Base-by-base conservation (phyloP, 2,888 invertebrate genomes). In the Microctonus brassicae region DNA sequence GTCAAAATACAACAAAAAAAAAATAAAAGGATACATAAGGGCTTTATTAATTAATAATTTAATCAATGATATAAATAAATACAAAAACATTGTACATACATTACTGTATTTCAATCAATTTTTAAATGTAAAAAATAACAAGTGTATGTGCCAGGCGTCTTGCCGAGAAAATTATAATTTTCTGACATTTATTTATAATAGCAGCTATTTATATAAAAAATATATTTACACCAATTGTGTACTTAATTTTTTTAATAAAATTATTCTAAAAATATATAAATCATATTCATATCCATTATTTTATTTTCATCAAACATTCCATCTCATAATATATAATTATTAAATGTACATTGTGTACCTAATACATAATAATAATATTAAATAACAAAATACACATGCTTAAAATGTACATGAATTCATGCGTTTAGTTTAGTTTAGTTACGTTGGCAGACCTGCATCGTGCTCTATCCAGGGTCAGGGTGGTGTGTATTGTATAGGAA, bases 81-180 rank as follows among this genome's bases (percentile, higher is more conserved):
- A 70, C 58, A 73, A 73, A 73, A 76, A 73, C 70, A 66, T 76
- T 85, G 85, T 85, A 85, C 65, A 85, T 85, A 85, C 71, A 84
- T 83, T 78, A 55, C 62, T 75, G 80, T 80, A 77, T 78, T 77
- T 76, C 74, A 73, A 75, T 76, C 69, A 72, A 76, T 69, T 29
- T 57, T 57, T 13, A n/a, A 20, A 55, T 58, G 20, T 68, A 47
- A 17, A n/a, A n/a, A n/a, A n/a, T 47, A 70, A 76, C 75, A 77
- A 79, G 75, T 76, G 77, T 75, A 81, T 77, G 82, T 83, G 85
- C 85, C 85, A 85, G 83, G 80, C 74, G 82, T 84, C 85, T 86
- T 86, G 86, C 86, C 86, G 80, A 80, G 77, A 76, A 70, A 69
- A 73, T 53, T 75, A 73, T 10, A 11, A 20, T 62, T 29, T 53